A percentile compares a stretch with the other conserved stretches of the same genome.
Evolutionary conservation across 2,113 vertebrate species (phyloP).

Genomic region (Larimichthys polyactis): DNA sequence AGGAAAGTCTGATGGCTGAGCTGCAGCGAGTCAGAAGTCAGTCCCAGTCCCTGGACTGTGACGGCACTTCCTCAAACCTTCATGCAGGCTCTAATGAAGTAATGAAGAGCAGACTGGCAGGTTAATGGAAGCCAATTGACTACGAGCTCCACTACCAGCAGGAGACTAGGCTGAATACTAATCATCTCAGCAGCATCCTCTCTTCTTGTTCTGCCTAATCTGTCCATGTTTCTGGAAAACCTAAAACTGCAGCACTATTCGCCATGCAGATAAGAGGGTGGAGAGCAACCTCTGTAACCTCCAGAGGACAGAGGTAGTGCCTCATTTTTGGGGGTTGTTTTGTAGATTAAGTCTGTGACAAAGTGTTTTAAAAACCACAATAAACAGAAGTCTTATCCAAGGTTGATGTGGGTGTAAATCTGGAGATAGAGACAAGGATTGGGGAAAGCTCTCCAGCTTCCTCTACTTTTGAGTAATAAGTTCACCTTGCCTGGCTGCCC

Average conservation of each 20-base stretch:
- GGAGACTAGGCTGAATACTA: constrained; percentile 62
- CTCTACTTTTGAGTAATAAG: constrained; percentile 43
- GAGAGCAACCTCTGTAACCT: constrained; percentile 48
- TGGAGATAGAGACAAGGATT: constrained; percentile 39
- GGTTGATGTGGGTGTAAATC: constrained; percentile 42
- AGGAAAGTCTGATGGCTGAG: not conserved
- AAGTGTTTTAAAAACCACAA: constrained; percentile 45
- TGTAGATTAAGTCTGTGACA: constrained; percentile 43
- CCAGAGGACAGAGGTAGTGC: constrained; percentile 49
- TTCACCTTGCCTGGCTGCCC: constrained; percentile 66
- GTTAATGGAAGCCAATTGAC: constrained; percentile 77
- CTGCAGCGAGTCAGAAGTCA: constrained; percentile 24
- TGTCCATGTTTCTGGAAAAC: constrained; percentile 22
- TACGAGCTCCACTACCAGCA: constrained; percentile 47
- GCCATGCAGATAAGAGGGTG: constrained; percentile 52
- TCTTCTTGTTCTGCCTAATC: constrained; percentile 52
- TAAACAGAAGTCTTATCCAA: constrained; percentile 45
- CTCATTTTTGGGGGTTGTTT: constrained; percentile 26
- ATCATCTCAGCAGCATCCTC: constrained; percentile 49
- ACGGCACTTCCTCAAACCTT: constrained; percentile 58
- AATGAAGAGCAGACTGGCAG: constrained; percentile 72
- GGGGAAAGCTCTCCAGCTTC: constrained; percentile 11
- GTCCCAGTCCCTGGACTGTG: constrained; percentile 43
- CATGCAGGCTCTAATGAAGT: constrained; percentile 62
- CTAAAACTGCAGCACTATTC: constrained; percentile 50